A percentile compares a stretch with the other conserved stretches of the same genome.
Evolutionary conservation across 2,888 invertebrate species (phyloP).

Genomic region (Griposia aprilina): DNA sequence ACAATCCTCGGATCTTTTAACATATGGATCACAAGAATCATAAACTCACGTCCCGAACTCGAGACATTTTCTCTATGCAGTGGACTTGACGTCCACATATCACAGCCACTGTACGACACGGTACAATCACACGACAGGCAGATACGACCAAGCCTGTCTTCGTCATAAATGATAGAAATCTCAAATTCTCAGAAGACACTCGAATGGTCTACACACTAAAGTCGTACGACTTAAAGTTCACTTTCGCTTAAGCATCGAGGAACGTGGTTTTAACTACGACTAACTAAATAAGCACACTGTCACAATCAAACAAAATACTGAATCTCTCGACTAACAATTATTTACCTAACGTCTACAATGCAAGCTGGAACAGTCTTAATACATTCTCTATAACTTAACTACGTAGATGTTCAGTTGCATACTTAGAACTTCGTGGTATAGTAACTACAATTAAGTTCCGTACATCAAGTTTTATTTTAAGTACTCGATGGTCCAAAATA

Average conservation of each 20-base stretch:
- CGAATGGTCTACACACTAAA: slow-evolving; percentile 41
- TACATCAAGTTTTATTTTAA: slow-evolving; percentile 46
- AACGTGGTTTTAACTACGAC: slow-evolving; percentile 64
- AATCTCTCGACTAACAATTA: slow-evolving; percentile 71
- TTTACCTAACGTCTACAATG: slow-evolving; percentile 58
- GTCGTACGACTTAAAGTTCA: slow-evolving; percentile 54
- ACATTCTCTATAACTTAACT: slow-evolving; percentile 44
- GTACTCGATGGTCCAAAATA: slow-evolving; percentile 42
- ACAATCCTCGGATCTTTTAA: slow-evolving; percentile 77
- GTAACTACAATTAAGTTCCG: slow-evolving; percentile 17
- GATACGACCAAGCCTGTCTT: slow-evolving; percentile 59
- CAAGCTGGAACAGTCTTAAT: slow-evolving; percentile 63
- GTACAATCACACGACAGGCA: slow-evolving; percentile 70
- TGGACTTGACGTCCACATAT: slow-evolving; percentile 72
- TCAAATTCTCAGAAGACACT: slow-evolving; percentile 47
- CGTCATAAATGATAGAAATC: slow-evolving; percentile 31
- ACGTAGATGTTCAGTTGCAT: slow-evolving; percentile 29
- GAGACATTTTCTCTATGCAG: slow-evolving; percentile 64
- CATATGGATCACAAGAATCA: slow-evolving; percentile 79
- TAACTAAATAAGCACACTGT: slow-evolving; percentile 65
- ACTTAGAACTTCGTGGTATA: slow-evolving; percentile 36
- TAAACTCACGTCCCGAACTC: slow-evolving; percentile 57
- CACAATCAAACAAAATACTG: slow-evolving; percentile 79
- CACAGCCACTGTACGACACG: slow-evolving; percentile 86
- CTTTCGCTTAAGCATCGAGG: slow-evolving; percentile 56